These are phyloP conservation scores for Oegoconia quadripuncta DNA, from an alignment of 2,888 invertebrate genomes.

Conservation along the genomic window DNA sequence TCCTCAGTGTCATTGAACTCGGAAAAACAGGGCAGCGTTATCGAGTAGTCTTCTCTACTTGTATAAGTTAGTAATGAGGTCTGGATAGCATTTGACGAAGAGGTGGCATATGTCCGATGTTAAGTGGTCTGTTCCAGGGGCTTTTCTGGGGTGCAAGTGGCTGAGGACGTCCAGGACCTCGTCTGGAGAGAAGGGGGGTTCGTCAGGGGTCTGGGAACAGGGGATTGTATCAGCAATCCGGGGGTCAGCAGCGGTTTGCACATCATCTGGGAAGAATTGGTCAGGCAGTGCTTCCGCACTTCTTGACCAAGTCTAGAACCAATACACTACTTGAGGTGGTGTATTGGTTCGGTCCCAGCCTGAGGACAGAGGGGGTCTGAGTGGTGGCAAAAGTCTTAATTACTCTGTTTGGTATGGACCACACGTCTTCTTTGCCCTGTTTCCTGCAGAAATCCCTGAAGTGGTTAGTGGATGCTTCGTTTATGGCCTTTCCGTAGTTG, in stretches of 20 bases:
- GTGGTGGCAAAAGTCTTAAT: background rate
- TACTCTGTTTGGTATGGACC: constrained; percentile 2
- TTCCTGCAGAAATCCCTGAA: constrained; percentile 1
- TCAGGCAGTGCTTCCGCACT: background rate
- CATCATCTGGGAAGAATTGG: constrained; percentile 5
- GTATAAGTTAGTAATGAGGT: background rate
- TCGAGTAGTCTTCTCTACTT: no score
- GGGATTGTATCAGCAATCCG: background rate
- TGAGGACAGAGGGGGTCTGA: background rate
- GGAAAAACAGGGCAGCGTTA: no score
- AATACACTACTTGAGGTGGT: background rate
- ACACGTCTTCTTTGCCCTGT: constrained; percentile 2
- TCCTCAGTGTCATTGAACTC: no score
- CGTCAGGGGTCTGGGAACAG: constrained; percentile 4
- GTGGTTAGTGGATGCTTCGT: background rate
- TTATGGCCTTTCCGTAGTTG: background rate
- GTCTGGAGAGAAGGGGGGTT: constrained; percentile 14
- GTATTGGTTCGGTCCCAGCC: no score
- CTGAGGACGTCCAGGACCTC: constrained; percentile 14
- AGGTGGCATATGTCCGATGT: constrained; percentile 19
- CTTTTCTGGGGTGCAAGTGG: constrained; percentile 17
- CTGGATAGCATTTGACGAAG: background rate
- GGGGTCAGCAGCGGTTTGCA: background rate
- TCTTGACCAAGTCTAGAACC: no score
- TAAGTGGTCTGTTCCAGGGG: constrained; percentile 24